Percentiles rank a stretch among this genome's conserved stretches.
These are phyloP conservation scores for Chaunax sp. DNA, from an alignment of 2,797 vertebrate genomes.

Conservation along the genomic window DNA sequence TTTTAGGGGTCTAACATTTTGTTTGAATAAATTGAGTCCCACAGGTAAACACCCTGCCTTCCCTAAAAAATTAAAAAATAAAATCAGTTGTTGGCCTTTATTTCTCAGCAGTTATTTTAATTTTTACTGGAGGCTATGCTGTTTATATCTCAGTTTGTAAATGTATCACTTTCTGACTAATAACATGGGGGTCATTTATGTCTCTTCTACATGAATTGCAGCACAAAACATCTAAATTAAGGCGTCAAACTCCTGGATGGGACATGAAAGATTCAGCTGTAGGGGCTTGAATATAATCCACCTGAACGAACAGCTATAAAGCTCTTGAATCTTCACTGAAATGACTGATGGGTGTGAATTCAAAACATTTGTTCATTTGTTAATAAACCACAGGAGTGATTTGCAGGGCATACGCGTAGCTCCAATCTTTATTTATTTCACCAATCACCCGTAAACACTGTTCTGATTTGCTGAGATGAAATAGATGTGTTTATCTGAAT, in stretches of 20 bases:
- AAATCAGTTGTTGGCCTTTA: constrained; percentile 33
- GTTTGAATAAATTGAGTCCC: too few relatives aligned
- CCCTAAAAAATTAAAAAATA: background rate
- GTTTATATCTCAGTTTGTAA: constrained; percentile 24
- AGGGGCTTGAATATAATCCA: constrained; percentile 71
- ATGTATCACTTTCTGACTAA: constrained; percentile 52
- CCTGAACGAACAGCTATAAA: constrained; percentile 64
- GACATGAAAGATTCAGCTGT: constrained; percentile 74
- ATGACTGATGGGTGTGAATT: constrained; percentile 59
- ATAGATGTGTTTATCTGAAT: constrained; percentile 67
- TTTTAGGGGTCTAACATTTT: background rate
- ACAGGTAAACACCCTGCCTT: too few relatives aligned
- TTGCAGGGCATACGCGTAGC: constrained; percentile 30
- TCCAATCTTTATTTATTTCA: constrained; percentile 68
- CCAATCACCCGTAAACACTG: constrained; percentile 48
- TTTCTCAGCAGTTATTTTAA: constrained; percentile 33
- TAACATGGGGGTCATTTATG: constrained; percentile 56
- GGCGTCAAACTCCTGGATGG: constrained; percentile 69
- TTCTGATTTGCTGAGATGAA: constrained; percentile 66
- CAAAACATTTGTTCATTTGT: constrained; percentile 71
- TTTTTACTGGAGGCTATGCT: constrained; percentile 29
- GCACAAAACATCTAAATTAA: constrained; percentile 72
- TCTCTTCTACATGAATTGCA: constrained; percentile 54
- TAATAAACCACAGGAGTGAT: constrained; percentile 65
- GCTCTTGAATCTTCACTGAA: constrained; percentile 44